Conservation (phyloP, 1,140 invertebrate species). For the fruit fly (Drosophila melanogaster) region DNA sequence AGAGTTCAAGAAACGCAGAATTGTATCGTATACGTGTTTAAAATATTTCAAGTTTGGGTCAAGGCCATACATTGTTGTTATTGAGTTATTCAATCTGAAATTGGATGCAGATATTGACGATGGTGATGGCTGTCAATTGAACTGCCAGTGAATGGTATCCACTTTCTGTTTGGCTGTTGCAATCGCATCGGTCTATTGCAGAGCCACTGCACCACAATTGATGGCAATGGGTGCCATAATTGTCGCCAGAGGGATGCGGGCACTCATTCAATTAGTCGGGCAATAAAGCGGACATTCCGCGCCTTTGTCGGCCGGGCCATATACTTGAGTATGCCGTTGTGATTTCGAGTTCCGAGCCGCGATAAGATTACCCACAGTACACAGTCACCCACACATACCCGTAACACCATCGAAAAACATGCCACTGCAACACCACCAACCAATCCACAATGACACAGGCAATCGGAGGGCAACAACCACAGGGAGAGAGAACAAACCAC, state of each 20-base stretch:
- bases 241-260: constrained; percentile 9
- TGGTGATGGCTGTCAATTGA: constrained; percentile 36
- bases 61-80: constrained; percentile 31
- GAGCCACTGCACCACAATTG: constrained; percentile 58
- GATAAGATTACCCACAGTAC: constrained; percentile 65
- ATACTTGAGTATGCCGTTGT: constrained; percentile 59
- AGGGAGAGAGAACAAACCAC: constrained; percentile 43
- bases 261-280: constrained; percentile 69
- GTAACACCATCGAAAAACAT: constrained; percentile 35
- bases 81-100: constrained; percentile 32
- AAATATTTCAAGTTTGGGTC: constrained; percentile 14
- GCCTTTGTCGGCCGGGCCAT: constrained; percentile 43
- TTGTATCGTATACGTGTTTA: not conserved
- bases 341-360: constrained; percentile 28
- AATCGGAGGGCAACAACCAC: constrained; percentile 5
- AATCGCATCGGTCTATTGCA: constrained; percentile 63
- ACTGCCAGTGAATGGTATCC: constrained; percentile 32
- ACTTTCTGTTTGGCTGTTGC: constrained; percentile 56
- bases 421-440: constrained; percentile 34
- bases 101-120: constrained; percentile 6
- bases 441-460: constrained; percentile 22
- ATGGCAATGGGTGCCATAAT: constrained; percentile 59
- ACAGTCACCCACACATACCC: constrained; percentile 21
- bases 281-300: constrained; percentile 67
- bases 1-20: no score